A percentile compares a stretch with the other conserved stretches of the same genome.
These are phyloP conservation scores for Apotomis betuletana DNA, from an alignment of 2,888 invertebrate genomes.

Conservation along the genomic window DNA sequence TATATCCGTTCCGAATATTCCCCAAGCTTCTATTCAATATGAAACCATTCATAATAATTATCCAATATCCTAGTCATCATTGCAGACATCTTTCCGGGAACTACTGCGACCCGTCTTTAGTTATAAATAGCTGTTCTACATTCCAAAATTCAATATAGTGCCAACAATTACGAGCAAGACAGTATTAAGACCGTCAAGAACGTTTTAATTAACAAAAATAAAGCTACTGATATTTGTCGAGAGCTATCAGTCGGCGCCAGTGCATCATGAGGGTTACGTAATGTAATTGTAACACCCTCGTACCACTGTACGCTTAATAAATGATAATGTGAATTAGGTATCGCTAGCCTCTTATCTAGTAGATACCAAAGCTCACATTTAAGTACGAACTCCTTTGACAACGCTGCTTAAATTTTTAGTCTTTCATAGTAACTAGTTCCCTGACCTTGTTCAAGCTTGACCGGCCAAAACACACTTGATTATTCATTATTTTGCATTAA, in stretches of 20 bases:
- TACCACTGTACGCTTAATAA: constrained; percentile 37
- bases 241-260: constrained; percentile 64
- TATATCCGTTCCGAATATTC: too few relatives aligned
- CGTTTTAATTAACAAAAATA: constrained; percentile 75
- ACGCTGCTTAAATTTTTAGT: constrained; percentile 40
- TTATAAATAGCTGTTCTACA: constrained; percentile 71
- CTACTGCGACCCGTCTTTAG: constrained; percentile 29
- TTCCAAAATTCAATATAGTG: constrained; percentile 60
- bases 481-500: constrained; percentile 66
- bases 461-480: constrained; percentile 61
- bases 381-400: constrained; percentile 31
- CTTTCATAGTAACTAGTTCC: constrained; percentile 48
- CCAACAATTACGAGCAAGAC: constrained; percentile 65
- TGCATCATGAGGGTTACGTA: constrained; percentile 47
- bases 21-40: too few relatives aligned
- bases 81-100: constrained; percentile 35
- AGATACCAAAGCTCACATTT: constrained; percentile 6
- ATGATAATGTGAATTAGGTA: constrained; percentile 39
- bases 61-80: background rate
- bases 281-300: constrained; percentile 40
- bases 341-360: constrained; percentile 36
- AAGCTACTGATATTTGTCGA: constrained; percentile 42
- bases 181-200: constrained; percentile 56
- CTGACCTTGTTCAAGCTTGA: constrained; percentile 57
- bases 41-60: background rate